phyloP scores from a whole-genome alignment of 2,888 invertebrate species.

The Dinocampus coccinellae region DNA sequence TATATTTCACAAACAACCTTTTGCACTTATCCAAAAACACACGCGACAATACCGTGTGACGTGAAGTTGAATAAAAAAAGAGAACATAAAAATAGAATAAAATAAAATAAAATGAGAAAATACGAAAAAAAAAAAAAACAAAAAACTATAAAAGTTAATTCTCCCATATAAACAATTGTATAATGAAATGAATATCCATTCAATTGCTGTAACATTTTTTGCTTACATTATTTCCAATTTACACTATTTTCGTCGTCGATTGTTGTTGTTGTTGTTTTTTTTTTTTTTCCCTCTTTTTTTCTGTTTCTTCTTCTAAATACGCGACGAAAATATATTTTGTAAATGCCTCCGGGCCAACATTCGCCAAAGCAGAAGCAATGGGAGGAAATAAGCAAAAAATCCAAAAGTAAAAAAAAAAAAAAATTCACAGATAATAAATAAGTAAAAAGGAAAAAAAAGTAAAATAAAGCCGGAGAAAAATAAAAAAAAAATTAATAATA shows the following conservation, averaged over 20 bases:
- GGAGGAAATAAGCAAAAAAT: slow-evolving; percentile 12
- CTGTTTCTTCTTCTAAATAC: not conserved
- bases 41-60: not conserved
- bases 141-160: too few relatives aligned
- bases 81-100: not conserved
- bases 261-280: slow-evolving; percentile 2
- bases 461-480: not conserved
- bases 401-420: not conserved
- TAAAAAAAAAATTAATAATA: too few relatives aligned
- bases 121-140: too few relatives aligned
- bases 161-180: too few relatives aligned
- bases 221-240: too few relatives aligned
- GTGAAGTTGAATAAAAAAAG: not conserved
- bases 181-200: too few relatives aligned
- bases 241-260: too few relatives aligned
- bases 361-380: slow-evolving; percentile 35
- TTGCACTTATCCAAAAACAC: not conserved
- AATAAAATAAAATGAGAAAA: too few relatives aligned
- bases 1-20: not conserved
- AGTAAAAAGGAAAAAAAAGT: too few relatives aligned
- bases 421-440: too few relatives aligned
- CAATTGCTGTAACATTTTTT: too few relatives aligned
- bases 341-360: slow-evolving; percentile 40
- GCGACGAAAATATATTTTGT: slow-evolving; percentile 24
- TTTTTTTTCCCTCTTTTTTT: not conserved